Percentiles rank a stretch among this genome's conserved stretches.
Conservation (phyloP, 2,113 vertebrate genomes). For the Gobiocypris rarus region DNA sequence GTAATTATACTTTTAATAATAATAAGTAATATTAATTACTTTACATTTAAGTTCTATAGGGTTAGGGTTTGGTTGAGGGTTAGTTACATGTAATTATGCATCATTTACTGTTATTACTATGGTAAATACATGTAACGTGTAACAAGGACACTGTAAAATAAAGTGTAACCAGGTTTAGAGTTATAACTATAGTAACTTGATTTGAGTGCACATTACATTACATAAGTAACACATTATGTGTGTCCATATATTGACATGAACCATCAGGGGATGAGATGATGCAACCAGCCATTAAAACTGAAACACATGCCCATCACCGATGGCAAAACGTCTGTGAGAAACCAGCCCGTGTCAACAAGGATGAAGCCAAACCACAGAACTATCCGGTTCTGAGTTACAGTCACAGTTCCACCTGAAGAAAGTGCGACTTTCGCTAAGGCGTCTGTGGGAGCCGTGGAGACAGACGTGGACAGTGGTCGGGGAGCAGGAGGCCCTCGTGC, state of each 20-base stretch:
- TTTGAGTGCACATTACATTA: too few species aligned
- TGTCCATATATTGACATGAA: background rate
- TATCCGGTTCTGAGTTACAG: slow-evolving; percentile 44
- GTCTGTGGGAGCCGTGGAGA: background rate
- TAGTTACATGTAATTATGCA: too few species aligned
- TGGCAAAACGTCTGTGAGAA: slow-evolving; percentile 65
- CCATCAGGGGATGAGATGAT: background rate
- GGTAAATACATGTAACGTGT: too few species aligned
- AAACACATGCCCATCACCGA: slow-evolving; percentile 32
- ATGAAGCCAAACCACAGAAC: slow-evolving; percentile 62
- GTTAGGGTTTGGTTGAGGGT: too few species aligned
- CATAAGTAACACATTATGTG: background rate
- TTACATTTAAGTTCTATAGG: too few species aligned
- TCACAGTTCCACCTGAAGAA: slow-evolving; percentile 24
- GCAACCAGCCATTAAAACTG: slow-evolving; percentile 21
- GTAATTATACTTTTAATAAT: too few species aligned
- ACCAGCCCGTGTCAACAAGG: slow-evolving; percentile 49
- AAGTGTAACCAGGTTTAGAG: too few species aligned
- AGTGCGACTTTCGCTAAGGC: background rate
- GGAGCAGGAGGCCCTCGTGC: slow-evolving; percentile 15
- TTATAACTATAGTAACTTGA: too few species aligned
- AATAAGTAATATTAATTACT: too few species aligned
- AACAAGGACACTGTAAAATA: too few species aligned
- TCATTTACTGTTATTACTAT: too few species aligned
- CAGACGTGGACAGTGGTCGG: slow-evolving; percentile 26